Evolutionary conservation across 2,113 vertebrate genomes (phyloP).

Genomic region (Edolisoma coerulescens): DNA sequence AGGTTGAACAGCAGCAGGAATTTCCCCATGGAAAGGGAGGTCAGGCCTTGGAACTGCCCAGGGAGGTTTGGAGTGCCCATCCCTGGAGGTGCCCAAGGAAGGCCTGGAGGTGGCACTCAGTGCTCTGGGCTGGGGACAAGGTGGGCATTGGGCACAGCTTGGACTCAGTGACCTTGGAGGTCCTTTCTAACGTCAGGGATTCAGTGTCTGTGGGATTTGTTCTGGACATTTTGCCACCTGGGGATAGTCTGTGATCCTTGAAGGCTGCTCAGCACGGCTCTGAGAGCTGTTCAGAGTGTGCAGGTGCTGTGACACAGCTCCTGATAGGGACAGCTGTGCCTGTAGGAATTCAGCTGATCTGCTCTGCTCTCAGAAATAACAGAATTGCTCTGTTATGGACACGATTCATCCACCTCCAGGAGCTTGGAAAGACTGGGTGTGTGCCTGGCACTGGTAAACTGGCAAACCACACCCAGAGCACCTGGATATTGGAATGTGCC

Average conservation of each 20-base stretch:
- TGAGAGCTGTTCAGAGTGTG: neutral
- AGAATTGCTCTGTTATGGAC: neutral
- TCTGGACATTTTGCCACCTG: neutral
- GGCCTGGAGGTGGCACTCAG: fast-evolving
- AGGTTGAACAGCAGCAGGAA: fast-evolving
- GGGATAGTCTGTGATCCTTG: neutral
- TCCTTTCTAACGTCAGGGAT: neutral
- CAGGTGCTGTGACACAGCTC: neutral
- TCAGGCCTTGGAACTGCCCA: fast-evolving
- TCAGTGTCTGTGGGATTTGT: neutral
- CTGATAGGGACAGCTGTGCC: neutral
- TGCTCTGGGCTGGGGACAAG: neutral
- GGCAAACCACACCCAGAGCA: neutral
- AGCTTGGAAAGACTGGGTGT: neutral
- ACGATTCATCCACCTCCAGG: neutral
- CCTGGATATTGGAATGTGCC: neutral
- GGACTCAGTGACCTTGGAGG: fast-evolving
- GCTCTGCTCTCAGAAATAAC: neutral
- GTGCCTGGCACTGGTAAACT: neutral
- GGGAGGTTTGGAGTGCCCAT: neutral
- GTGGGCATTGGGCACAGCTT: fast-evolving
- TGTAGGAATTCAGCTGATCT: neutral
- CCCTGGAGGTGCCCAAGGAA: neutral
- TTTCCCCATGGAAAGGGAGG: fast-evolving
- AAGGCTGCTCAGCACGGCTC: neutral